A percentile compares a stretch with the other conserved stretches of the same genome.
phyloP scores from a whole-genome alignment of 2,797 vertebrate genomes.

The Danionella dracula region DNA sequence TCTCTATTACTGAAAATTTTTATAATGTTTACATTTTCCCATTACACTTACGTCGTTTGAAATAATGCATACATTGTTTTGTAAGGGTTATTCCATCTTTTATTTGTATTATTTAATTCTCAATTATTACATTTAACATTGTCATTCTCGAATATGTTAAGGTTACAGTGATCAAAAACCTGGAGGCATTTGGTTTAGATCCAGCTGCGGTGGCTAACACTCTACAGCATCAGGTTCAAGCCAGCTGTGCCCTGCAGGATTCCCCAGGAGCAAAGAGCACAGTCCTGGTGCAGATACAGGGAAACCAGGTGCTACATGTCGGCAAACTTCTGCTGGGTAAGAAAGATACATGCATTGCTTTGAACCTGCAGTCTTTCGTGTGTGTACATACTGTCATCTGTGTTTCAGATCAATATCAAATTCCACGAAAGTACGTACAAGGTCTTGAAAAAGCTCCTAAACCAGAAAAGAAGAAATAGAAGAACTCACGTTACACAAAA shows the following conservation, averaged over 20 bases:
- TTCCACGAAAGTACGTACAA: constrained; percentile 84
- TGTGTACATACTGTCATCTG: constrained; percentile 1
- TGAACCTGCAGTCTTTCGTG: not conserved
- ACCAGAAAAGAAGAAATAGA: constrained; percentile 80
- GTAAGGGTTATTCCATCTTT: too few relatives aligned
- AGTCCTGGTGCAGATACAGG: constrained; percentile 90
- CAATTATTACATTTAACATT: not conserved
- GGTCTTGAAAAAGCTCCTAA: constrained; percentile 88
- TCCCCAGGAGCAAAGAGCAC: constrained; percentile 80
- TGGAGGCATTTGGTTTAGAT: constrained; percentile 87
- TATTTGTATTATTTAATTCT: too few relatives aligned
- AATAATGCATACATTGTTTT: too few relatives aligned
- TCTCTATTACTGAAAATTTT: too few relatives aligned
- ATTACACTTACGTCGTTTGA: too few relatives aligned
- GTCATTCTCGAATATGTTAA: constrained; percentile 44
- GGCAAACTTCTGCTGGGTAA: constrained; percentile 82
- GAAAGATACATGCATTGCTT: not conserved
- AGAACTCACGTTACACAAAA: not conserved
- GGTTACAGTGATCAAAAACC: constrained; percentile 92
- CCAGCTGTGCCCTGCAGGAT: constrained; percentile 78
- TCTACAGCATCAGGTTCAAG: constrained; percentile 86
- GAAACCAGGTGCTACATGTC: constrained; percentile 87
- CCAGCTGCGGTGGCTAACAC: constrained; percentile 71
- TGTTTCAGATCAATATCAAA: constrained; percentile 84
- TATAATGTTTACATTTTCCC: too few relatives aligned